Percentiles rank a stretch among this genome's conserved stretches.
These are phyloP conservation scores for Anoncus sp. DNA, from an alignment of 2,888 invertebrate species.

Conservation along the genomic window DNA sequence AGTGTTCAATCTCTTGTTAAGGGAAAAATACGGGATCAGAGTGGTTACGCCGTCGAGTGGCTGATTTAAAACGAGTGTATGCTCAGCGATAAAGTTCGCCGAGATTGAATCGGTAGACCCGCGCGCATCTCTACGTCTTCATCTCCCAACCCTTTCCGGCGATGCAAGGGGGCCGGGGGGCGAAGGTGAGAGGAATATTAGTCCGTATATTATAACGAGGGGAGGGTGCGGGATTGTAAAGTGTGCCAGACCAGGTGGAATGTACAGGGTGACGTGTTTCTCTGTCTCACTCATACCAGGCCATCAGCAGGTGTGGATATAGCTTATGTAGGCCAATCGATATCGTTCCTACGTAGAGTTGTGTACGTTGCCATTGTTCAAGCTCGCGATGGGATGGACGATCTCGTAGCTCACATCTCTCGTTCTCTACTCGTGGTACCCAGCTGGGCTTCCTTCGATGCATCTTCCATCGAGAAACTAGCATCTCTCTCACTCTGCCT, in stretches of 20 bases:
- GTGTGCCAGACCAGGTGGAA: constrained; percentile 38
- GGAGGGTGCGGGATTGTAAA: background rate
- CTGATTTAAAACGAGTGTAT: constrained; percentile 61
- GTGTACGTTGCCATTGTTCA: constrained; percentile 59
- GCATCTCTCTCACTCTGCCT: constrained; percentile 9
- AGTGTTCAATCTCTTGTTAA: background rate
- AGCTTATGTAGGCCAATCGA: constrained; percentile 72
- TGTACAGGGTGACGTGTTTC: constrained; percentile 53
- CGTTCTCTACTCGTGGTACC: constrained; percentile 21
- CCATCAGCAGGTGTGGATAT: constrained; percentile 54
- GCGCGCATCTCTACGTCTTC: constrained; percentile 24
- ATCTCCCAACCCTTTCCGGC: background rate
- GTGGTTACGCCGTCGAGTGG: constrained; percentile 45
- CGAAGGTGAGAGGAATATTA: constrained; percentile 2
- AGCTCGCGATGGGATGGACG: constrained; percentile 45
- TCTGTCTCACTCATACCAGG: constrained; percentile 49
- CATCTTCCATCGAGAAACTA: constrained; percentile 53
- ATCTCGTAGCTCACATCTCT: constrained; percentile 51
- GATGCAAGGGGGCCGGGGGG: no score
- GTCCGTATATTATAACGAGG: constrained; percentile 23
- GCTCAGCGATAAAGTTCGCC: constrained; percentile 63
- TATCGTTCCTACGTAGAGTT: constrained; percentile 55
- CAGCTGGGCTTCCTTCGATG: constrained; percentile 50
- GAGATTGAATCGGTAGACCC: constrained; percentile 34
- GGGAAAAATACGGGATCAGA: constrained; percentile 5